Percentiles rank a stretch among this genome's conserved stretches.
Evolutionary conservation across 2,113 vertebrate species (phyloP).

Genomic region (Oplegnathus fasciatus): DNA sequence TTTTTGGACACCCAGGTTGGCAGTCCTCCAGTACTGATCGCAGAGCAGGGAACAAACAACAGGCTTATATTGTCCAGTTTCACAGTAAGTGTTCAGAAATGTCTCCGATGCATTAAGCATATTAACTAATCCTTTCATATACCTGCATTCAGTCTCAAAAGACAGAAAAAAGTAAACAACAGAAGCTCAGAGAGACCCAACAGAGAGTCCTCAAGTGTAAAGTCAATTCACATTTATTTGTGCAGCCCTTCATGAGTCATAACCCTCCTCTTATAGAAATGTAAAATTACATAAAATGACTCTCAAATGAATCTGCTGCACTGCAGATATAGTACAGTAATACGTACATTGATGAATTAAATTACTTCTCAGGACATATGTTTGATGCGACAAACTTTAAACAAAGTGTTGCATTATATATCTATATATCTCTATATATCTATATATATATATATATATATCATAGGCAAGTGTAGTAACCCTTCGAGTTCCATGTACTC

Average conservation of each 20-base stretch:
- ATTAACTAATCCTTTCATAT: constrained; percentile 14
- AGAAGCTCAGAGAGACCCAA: background rate
- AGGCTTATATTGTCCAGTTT: constrained; percentile 16
- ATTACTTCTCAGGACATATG: background rate
- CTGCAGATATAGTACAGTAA: background rate
- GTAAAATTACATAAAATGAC: too few relatives aligned
- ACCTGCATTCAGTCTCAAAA: background rate
- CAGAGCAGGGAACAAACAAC: constrained; percentile 41
- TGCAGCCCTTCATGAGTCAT: background rate
- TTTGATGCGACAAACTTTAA: background rate
- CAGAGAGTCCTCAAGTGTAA: background rate
- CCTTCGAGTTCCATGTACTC: background rate
- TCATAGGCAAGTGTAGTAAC: background rate
- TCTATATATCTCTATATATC: too few relatives aligned
- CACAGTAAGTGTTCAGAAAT: background rate
- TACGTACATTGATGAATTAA: too few relatives aligned
- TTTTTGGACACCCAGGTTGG: constrained; percentile 35
- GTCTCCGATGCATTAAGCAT: constrained; percentile 1
- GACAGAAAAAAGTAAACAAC: background rate
- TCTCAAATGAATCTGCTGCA: background rate
- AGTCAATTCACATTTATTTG: background rate
- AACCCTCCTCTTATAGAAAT: background rate
- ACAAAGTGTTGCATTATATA: background rate
- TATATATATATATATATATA: too few relatives aligned
- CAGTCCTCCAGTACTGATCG: constrained; percentile 46